These are phyloP conservation scores for Coregonus sp. DNA, from an alignment of 2,797 vertebrate species.

Conservation along the genomic window DNA sequence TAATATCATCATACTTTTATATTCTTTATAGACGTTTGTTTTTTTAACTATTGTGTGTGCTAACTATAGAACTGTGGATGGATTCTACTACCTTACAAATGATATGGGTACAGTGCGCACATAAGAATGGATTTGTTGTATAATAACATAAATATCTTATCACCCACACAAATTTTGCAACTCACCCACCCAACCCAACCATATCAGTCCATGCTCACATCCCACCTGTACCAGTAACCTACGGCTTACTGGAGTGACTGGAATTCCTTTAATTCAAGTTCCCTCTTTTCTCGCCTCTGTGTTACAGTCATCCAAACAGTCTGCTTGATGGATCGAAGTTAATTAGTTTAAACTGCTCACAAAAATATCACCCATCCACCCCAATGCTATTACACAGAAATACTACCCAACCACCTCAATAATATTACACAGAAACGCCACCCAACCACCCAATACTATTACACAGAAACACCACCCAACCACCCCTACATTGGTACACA, in stretches of 20 bases:
- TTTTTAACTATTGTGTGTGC: background rate
- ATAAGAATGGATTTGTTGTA: too few species aligned
- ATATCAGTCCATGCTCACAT: background rate
- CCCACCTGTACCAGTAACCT: slow-evolving; percentile 36
- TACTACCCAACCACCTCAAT: background rate
- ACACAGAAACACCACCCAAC: background rate
- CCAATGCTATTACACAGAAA: background rate
- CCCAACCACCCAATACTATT: too few species aligned
- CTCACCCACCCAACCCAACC: too few species aligned
- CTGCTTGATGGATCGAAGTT: slow-evolving; percentile 43
- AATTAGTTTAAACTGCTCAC: slow-evolving; percentile 40
- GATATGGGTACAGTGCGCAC: background rate
- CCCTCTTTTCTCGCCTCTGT: slow-evolving; percentile 29
- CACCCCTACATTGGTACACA: background rate
- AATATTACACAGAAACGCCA: too few species aligned
- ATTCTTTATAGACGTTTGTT: background rate
- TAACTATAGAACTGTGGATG: background rate
- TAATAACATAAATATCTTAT: too few species aligned
- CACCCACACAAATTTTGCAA: too few species aligned
- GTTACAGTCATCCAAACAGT: slow-evolving; percentile 19
- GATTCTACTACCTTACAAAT: background rate
- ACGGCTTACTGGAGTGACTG: slow-evolving; percentile 50
- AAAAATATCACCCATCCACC: too few species aligned
- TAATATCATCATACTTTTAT: background rate
- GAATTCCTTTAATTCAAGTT: slow-evolving; percentile 55